Percentiles rank a stretch among this genome's conserved stretches.
Evolutionary conservation across 1,140 invertebrate genomes (phyloP).

Genomic region (Listronotus bonariensis): DNA sequence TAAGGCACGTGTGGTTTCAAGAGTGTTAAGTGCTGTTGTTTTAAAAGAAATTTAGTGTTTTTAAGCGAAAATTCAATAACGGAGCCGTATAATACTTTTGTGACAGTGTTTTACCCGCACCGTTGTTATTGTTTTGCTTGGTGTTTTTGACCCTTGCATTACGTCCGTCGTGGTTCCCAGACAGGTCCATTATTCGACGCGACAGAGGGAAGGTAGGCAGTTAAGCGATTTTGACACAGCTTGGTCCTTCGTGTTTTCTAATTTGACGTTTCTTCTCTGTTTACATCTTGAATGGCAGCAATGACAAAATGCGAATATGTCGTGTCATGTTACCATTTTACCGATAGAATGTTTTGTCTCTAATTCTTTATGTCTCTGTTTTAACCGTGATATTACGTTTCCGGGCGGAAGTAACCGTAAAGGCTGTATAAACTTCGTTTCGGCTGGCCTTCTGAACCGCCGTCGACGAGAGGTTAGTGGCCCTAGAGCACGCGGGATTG

Average conservation of each 20-base stretch:
- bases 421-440: slow-evolving; percentile 41
- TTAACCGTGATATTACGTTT: slow-evolving; percentile 8
- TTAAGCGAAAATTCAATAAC: neutral
- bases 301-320: slow-evolving; percentile 31
- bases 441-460: slow-evolving; percentile 49
- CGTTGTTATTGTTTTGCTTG: slow-evolving; percentile 68
- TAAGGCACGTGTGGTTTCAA: slow-evolving; percentile 30
- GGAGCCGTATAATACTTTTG: neutral
- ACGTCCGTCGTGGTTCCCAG: slow-evolving; percentile 43
- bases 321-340: slow-evolving; percentile 1
- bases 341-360: neutral
- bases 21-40: slow-evolving; percentile 15
- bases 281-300: slow-evolving; percentile 26
- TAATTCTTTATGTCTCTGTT: neutral
- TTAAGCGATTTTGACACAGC: slow-evolving; percentile 13
- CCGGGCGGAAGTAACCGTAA: slow-evolving; percentile 42
- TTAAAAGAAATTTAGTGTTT: neutral
- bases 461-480: slow-evolving; percentile 50
- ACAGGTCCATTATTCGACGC: slow-evolving; percentile 48
- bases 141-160: slow-evolving; percentile 58
- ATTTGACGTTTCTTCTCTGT: slow-evolving; percentile 25
- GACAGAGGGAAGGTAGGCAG: slow-evolving; percentile 35
- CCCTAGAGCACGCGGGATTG: slow-evolving; percentile 51
- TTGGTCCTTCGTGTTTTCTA: slow-evolving; percentile 18
- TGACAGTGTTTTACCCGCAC: slow-evolving; percentile 59